These are phyloP conservation scores for Phocoena phocoena DNA, from an alignment of 2,113 vertebrate genomes.

Conservation along the genomic window DNA sequence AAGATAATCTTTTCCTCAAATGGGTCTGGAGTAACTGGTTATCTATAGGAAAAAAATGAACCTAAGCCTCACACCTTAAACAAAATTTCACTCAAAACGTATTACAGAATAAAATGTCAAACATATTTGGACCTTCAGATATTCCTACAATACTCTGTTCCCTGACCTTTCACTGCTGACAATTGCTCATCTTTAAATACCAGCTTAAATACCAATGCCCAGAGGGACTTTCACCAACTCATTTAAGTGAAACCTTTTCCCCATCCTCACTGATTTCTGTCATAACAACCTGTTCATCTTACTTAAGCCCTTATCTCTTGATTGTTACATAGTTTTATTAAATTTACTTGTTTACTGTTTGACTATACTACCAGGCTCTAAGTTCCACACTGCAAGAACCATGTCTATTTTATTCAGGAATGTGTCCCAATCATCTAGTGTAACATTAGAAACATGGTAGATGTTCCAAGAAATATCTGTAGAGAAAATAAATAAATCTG, in stretches of 20 bases:
- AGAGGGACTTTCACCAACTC: neutral
- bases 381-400: neutral
- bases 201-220: neutral
- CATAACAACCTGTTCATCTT: neutral
- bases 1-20: neutral
- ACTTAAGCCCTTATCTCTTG: neutral
- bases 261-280: neutral
- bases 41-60: neutral
- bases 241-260: neutral
- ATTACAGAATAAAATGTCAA: neutral
- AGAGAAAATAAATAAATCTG: neutral
- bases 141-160: neutral
- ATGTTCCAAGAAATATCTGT: neutral
- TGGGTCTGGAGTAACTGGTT: neutral
- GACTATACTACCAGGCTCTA: neutral
- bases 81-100: neutral
- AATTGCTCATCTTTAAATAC: neutral
- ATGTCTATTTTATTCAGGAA: neutral
- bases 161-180: neutral
- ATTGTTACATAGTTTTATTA: neutral
- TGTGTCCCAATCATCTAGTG: neutral
- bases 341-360: neutral
- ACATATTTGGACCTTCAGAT: neutral
- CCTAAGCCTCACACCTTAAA: neutral
- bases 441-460: neutral